A percentile compares a stretch with the other conserved stretches of the same genome.
Conservation (phyloP, 2,888 invertebrate species). For the Hydriomena furcata region DNA sequence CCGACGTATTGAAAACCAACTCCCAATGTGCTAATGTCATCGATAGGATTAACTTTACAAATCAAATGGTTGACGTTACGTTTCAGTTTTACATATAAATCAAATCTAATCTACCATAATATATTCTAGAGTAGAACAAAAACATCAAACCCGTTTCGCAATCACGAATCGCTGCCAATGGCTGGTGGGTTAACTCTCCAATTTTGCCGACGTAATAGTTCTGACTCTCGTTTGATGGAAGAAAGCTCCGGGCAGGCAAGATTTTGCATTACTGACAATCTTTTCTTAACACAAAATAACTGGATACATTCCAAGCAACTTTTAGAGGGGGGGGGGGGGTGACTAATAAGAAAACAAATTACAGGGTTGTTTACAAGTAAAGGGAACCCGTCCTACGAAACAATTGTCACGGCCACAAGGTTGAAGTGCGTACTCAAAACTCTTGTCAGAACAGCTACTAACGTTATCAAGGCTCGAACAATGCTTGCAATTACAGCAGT, state of each 20-base stretch:
- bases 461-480: slow-evolving; percentile 22
- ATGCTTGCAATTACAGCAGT: slow-evolving; percentile 24
- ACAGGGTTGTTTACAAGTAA: background rate
- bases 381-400: background rate
- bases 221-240: background rate
- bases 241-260: background rate
- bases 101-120: slow-evolving; percentile 36
- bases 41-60: background rate
- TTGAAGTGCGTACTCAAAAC: slow-evolving; percentile 6
- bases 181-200: slow-evolving; percentile 18
- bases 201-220: slow-evolving; percentile 1
- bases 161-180: slow-evolving; percentile 29
- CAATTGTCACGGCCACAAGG: background rate
- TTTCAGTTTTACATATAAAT: slow-evolving; percentile 8
- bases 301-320: too few species aligned
- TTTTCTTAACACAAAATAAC: background rate
- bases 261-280: too few species aligned
- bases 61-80: slow-evolving; percentile 15
- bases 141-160: slow-evolving; percentile 39
- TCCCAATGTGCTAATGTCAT: slow-evolving; percentile 1
- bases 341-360: too few species aligned
- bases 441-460: slow-evolving; percentile 4
- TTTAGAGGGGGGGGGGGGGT: too few species aligned
- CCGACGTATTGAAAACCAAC: slow-evolving; percentile 18
- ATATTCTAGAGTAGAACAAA: slow-evolving; percentile 37